A percentile compares a stretch with the other conserved stretches of the same genome.
These are phyloP conservation scores for Adineta ricciae DNA, from an alignment of 2,888 invertebrate species.

Conservation along the genomic window DNA sequence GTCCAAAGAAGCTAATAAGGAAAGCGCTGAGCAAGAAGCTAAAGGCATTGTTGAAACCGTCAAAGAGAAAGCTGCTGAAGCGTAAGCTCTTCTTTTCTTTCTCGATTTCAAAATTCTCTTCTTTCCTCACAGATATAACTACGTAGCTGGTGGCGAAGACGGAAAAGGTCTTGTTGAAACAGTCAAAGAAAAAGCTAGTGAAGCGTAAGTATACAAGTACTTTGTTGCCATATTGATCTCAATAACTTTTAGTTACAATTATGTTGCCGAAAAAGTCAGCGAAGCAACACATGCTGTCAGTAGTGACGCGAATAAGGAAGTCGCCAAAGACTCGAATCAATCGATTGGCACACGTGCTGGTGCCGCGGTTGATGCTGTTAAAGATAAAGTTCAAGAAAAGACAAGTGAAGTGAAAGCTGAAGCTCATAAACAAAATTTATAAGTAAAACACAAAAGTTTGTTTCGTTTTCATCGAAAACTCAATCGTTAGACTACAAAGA, in stretches of 20 bases:
- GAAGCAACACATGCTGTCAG: neutral
- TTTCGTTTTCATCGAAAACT: no score
- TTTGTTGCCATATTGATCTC: no score
- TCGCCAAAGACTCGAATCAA: neutral
- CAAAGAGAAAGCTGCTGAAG: neutral
- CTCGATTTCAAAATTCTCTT: neutral
- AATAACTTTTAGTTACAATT: neutral
- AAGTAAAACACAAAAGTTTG: neutral
- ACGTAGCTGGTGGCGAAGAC: neutral
- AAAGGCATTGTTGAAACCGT: neutral
- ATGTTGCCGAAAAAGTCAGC: neutral
- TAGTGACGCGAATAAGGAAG: neutral
- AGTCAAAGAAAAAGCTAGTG: neutral
- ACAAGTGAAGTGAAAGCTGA: neutral
- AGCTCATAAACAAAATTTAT: neutral
- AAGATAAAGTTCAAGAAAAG: neutral
- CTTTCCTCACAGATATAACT: neutral
- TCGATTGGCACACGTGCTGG: neutral
- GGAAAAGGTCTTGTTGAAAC: neutral
- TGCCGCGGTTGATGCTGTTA: neutral
- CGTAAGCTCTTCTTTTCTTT: neutral
- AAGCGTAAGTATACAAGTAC: neutral
- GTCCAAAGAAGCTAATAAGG: neutral
- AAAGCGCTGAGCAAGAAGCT: neutral
- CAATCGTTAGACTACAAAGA: no score